Conservation (phyloP, 2,797 vertebrate genomes). For the Tachyglossus aculeatus region DNA sequence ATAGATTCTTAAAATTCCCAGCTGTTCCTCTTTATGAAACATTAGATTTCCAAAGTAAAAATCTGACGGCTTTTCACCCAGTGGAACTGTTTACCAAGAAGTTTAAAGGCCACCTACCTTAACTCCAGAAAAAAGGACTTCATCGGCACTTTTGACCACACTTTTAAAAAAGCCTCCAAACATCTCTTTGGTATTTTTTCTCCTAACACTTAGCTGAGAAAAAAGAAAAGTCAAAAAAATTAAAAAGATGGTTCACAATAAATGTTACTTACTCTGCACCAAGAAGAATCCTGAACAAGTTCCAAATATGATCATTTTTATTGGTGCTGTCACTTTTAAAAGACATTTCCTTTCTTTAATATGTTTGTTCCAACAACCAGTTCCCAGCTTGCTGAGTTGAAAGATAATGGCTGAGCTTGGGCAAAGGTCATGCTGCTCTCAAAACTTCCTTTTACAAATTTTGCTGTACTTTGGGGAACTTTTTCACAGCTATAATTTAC, state of each 20-base stretch:
- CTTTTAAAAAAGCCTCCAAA: conserved; percentile 97
- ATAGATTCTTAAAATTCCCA: too few relatives aligned
- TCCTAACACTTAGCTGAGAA: conserved; percentile 89
- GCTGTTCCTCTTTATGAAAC: too few relatives aligned
- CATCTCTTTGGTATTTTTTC: conserved; percentile 97
- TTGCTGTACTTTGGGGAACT: too few relatives aligned
- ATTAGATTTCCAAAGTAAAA: not conserved
- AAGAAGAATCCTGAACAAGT: not conserved
- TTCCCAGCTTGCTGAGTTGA: not conserved
- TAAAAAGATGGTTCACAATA: not conserved
- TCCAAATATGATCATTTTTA: conserved; percentile 4
- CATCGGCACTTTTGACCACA: conserved; percentile 94
- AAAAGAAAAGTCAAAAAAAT: not conserved
- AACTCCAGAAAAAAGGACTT: conserved; percentile 94
- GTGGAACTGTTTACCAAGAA: not conserved
- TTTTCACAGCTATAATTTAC: too few relatives aligned
- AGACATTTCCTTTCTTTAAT: not conserved
- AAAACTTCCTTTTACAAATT: not conserved
- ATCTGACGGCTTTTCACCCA: not conserved
- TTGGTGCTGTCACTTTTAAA: not conserved
- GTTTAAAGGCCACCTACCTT: conserved; percentile 79
- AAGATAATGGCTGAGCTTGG: not conserved
- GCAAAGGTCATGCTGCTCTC: not conserved
- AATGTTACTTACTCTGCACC: not conserved
- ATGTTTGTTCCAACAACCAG: not conserved